These are phyloP conservation scores for Augiades crinisus DNA, from an alignment of 2,888 invertebrate species.

Conservation along the genomic window DNA sequence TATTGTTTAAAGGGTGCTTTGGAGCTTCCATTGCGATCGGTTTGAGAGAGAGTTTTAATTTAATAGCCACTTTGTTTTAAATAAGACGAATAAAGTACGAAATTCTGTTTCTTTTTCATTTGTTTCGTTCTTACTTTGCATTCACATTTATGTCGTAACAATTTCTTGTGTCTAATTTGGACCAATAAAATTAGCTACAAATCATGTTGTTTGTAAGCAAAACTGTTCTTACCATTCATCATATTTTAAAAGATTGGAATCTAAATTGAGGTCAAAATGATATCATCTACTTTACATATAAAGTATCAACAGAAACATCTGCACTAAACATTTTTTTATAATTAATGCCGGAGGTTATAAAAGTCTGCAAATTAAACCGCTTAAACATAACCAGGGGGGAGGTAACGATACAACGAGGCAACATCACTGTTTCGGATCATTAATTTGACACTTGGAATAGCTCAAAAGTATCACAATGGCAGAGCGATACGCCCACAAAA, in stretches of 20 bases:
- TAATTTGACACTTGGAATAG: conserved; percentile 75
- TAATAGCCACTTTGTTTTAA: not conserved
- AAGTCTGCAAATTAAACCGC: conserved; percentile 24
- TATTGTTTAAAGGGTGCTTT: not conserved
- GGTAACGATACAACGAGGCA: conserved; percentile 42
- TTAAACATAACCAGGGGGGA: conserved; percentile 28
- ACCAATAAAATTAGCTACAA: too few species aligned
- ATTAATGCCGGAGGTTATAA: conserved; percentile 8
- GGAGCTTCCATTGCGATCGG: too few species aligned
- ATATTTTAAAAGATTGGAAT: not conserved
- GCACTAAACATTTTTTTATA: conserved; percentile 11
- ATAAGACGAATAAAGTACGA: not conserved
- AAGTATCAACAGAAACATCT: conserved; percentile 5
- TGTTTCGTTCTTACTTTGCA: too few species aligned
- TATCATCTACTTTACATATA: conserved; percentile 6
- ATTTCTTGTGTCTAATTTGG: too few species aligned
- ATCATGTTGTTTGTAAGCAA: not conserved
- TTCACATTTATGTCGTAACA: too few species aligned
- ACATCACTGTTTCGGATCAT: conserved; percentile 67
- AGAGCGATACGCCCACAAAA: conserved; percentile 60
- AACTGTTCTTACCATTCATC: not conserved
- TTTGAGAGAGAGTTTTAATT: not conserved
- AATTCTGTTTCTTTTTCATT: too few species aligned
- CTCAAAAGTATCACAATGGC: conserved; percentile 63
- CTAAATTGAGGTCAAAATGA: not conserved